Conservation (phyloP, 1,140 invertebrate genomes). For the Cyrtorhinus lividipennis region DNA sequence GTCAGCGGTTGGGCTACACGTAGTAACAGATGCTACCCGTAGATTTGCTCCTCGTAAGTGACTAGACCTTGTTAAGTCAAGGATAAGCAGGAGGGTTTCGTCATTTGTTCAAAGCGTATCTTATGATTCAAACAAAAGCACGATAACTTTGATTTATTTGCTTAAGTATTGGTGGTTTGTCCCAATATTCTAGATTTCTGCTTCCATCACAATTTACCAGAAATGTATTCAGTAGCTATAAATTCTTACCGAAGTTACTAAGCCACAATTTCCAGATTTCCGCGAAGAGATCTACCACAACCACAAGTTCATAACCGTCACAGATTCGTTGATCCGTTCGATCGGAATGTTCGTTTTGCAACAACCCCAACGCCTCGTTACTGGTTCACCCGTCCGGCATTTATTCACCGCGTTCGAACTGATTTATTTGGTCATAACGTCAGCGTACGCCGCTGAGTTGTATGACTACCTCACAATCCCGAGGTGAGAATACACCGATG, state of each 20-base stretch:
- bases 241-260: no score
- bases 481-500: background rate
- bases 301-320: background rate
- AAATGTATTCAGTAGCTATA: no score
- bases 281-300: background rate
- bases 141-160: no score
- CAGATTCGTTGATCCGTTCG: background rate
- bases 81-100: no score
- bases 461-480: background rate
- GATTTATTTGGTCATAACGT: background rate
- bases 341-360: slow-evolving; percentile 4
- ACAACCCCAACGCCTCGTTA: background rate
- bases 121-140: no score
- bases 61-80: background rate
- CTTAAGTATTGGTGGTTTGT: no score
- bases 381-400: background rate
- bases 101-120: background rate
- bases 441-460: background rate
- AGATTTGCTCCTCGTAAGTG: background rate
- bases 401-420: background rate
- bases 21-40: background rate
- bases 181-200: no score
- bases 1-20: background rate
- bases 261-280: background rate
- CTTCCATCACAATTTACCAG: no score